Conservation (phyloP, 2,888 invertebrate species). For the Isotomurus palustris region DNA sequence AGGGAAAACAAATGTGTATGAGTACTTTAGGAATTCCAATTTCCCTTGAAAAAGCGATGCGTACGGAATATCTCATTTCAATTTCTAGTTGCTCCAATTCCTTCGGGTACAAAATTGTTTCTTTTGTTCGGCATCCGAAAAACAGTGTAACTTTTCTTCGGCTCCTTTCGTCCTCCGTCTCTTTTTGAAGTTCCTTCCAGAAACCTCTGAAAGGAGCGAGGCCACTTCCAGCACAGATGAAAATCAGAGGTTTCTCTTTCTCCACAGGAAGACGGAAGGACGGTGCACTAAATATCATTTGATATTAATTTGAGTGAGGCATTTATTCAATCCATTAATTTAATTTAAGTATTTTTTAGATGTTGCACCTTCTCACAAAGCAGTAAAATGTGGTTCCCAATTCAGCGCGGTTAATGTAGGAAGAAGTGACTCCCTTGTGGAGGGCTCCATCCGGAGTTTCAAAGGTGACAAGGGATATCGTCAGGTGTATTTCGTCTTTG, state of each 20-base stretch:
- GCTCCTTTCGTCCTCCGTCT: constrained; percentile 9
- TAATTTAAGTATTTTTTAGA: background rate
- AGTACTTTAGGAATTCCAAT: constrained; percentile 71
- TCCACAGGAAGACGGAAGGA: constrained; percentile 80
- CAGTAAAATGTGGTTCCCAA: constrained; percentile 57
- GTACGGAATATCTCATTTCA: constrained; percentile 68
- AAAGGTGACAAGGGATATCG: constrained; percentile 87
- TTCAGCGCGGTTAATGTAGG: constrained; percentile 73
- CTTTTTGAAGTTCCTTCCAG: constrained; percentile 67
- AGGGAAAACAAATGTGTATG: no score
- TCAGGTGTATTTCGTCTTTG: constrained; percentile 77
- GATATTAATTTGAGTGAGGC: background rate
- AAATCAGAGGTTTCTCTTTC: constrained; percentile 68
- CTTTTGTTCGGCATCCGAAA: constrained; percentile 78
- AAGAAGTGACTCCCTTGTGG: constrained; percentile 91
- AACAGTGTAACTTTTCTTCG: constrained; percentile 76
- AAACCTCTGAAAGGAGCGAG: constrained; percentile 92
- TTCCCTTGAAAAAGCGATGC: constrained; percentile 78
- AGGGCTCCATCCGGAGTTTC: constrained; percentile 75
- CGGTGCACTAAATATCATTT: constrained; percentile 66
- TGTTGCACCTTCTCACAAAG: constrained; percentile 72
- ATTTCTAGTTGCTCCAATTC: constrained; percentile 71
- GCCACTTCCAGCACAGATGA: constrained; percentile 85
- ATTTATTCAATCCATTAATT: no score
- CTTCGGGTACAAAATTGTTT: constrained; percentile 73